phyloP scores from a whole-genome alignment of 2,797 vertebrate genomes.

The Spea hammondii region DNA sequence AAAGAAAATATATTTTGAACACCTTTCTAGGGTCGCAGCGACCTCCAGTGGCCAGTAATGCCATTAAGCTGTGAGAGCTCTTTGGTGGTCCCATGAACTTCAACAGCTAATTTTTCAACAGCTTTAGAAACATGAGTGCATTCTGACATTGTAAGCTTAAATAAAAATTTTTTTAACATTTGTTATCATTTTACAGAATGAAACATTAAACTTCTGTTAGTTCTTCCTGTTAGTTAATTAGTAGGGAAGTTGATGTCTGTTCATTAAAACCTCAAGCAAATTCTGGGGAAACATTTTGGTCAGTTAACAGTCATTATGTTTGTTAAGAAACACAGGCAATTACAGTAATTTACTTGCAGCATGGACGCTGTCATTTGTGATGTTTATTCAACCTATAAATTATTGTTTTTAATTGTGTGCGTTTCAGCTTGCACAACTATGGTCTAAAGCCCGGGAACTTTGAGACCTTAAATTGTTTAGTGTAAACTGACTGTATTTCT shows the following conservation, averaged over 20 bases:
- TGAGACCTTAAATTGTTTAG: background rate
- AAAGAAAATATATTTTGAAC: too few relatives aligned
- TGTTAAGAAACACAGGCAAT: background rate
- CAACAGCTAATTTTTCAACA: background rate
- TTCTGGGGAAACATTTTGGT: constrained; percentile 3
- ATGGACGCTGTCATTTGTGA: background rate
- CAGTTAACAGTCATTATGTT: constrained; percentile 8
- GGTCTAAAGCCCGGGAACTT: background rate
- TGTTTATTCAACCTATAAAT: constrained; percentile 5
- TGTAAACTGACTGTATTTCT: too few relatives aligned
- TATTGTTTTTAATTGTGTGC: constrained; percentile 17
- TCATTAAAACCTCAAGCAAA: background rate
- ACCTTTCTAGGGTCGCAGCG: constrained; percentile 25
- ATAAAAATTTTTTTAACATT: too few relatives aligned
- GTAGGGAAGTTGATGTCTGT: too few relatives aligned
- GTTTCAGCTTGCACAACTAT: constrained; percentile 8
- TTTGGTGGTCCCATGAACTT: background rate
- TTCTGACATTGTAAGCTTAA: too few relatives aligned
- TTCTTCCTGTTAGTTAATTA: too few relatives aligned
- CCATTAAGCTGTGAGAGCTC: constrained; percentile 6
- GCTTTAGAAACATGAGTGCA: too few relatives aligned
- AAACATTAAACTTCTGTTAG: too few relatives aligned
- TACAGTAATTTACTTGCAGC: constrained; percentile 32
- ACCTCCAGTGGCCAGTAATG: constrained; percentile 44
- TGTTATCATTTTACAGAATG: too few relatives aligned